Evolutionary conservation across 30 jellyfish, hydroid and myxozoan species (phyloP).

Genomic region (Catostylus mosaicus): DNA sequence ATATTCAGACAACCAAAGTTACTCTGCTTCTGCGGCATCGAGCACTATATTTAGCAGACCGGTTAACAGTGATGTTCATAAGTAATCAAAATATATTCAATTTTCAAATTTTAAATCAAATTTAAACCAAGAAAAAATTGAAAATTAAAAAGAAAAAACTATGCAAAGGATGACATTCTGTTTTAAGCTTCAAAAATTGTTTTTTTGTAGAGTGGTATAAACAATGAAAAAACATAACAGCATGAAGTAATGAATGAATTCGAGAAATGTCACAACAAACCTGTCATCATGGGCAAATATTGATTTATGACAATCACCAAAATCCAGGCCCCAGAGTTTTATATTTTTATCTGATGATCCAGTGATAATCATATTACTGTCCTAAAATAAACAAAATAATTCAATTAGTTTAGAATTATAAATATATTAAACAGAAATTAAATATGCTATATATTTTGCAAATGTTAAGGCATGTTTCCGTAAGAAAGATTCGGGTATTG

Average conservation of each 20-base stretch:
- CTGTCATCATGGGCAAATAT: constrained; percentile 98
- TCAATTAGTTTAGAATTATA: too few relatives aligned
- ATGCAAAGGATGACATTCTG: neutral
- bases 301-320: constrained; percentile 99
- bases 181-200: too few relatives aligned
- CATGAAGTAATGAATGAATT: neutral
- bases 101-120: too few relatives aligned
- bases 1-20: too few relatives aligned
- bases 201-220: neutral
- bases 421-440: too few relatives aligned
- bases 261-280: constrained; percentile 21
- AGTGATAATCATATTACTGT: constrained; percentile 84
- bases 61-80: too few relatives aligned
- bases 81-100: too few relatives aligned
- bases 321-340: constrained; percentile 97
- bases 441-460: too few relatives aligned
- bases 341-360: constrained; percentile 97
- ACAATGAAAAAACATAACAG: neutral
- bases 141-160: neutral
- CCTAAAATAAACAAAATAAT: constrained; percentile 65
- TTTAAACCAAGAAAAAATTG: neutral
- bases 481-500: too few relatives aligned
- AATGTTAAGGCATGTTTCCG: too few relatives aligned
- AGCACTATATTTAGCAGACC: too few relatives aligned
- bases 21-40: too few relatives aligned